phyloP scores from a whole-genome alignment of 2,888 invertebrate genomes.

The Drosophila kambysellisi region DNA sequence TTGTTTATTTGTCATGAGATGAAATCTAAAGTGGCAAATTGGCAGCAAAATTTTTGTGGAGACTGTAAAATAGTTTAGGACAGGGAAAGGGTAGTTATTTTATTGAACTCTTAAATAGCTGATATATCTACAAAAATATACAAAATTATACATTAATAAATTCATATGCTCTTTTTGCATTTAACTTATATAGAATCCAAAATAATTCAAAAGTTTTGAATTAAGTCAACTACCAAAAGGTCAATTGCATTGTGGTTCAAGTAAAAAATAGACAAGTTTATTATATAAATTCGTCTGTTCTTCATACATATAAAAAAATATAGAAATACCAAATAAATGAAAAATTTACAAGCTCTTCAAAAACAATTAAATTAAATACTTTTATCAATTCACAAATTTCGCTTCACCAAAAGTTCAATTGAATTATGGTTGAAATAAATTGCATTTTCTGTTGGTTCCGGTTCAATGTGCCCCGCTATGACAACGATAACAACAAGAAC shows the following conservation, averaged over 20 bases:
- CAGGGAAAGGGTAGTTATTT: not conserved
- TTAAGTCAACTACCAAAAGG: not conserved
- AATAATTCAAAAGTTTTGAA: not conserved
- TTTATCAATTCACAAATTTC: conserved; percentile 4
- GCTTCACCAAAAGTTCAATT: conserved; percentile 27
- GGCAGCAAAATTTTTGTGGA: not conserved
- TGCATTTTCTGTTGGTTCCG: conserved; percentile 57
- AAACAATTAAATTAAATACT: conserved; percentile 10
- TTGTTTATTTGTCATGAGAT: conserved; percentile 40
- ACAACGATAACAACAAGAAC: conserved; percentile 47
- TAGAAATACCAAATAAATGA: no score
- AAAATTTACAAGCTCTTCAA: not conserved
- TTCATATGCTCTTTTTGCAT: not conserved
- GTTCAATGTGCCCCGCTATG: conserved; percentile 49
- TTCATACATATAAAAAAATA: no score
- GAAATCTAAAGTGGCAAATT: not conserved
- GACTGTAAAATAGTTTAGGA: conserved; percentile 10
- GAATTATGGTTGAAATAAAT: conserved; percentile 51
- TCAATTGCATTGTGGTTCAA: not conserved
- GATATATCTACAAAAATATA: no score
- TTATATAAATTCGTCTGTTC: no score
- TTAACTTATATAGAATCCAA: not conserved
- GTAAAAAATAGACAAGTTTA: not conserved
- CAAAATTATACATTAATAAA: not conserved
- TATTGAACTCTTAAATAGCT: not conserved